phyloP scores from a whole-genome alignment of 37 sponge, comb jelly and placozoan genomes.

The Mnemiopsis leidyi region DNA sequence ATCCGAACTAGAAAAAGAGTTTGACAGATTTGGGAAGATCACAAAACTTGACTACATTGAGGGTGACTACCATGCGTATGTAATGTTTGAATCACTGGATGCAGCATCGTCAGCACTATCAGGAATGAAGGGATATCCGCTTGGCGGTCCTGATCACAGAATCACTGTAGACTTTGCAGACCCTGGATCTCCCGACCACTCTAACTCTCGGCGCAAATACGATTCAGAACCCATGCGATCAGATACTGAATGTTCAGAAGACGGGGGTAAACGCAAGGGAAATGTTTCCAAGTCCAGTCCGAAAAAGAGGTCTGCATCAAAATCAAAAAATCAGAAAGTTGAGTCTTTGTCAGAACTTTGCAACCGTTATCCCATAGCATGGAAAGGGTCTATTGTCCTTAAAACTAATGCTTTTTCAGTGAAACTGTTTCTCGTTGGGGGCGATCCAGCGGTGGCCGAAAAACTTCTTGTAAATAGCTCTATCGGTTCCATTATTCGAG shows the following conservation, averaged over 20 bases:
- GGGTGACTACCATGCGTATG: constrained; percentile 70
- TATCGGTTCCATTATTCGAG: constrained; percentile 48
- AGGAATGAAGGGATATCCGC: constrained; percentile 64
- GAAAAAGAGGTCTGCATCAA: constrained; percentile 49
- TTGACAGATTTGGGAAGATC: constrained; percentile 89
- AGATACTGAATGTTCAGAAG: background rate
- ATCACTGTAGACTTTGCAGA: constrained; percentile 68
- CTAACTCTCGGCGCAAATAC: background rate
- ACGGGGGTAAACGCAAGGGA: constrained; percentile 17
- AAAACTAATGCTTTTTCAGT: constrained; percentile 91
- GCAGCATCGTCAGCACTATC: constrained; percentile 65
- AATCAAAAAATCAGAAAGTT: background rate
- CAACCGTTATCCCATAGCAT: constrained; percentile 81
- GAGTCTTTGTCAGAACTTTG: constrained; percentile 78
- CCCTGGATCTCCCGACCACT: constrained; percentile 41
- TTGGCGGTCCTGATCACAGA: constrained; percentile 63
- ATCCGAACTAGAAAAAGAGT: constrained; percentile 77
- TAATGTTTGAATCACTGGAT: constrained; percentile 66
- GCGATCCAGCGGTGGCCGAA: constrained; percentile 74
- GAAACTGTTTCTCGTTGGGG: constrained; percentile 89
- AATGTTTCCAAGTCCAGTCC: background rate
- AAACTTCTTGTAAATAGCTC: constrained; percentile 65
- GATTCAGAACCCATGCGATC: constrained; percentile 19
- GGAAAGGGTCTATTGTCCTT: constrained; percentile 87
- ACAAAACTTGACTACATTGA: constrained; percentile 76